Evolutionary conservation across 2,888 invertebrate species (phyloP).

Genomic region (Andrena camellia): DNA sequence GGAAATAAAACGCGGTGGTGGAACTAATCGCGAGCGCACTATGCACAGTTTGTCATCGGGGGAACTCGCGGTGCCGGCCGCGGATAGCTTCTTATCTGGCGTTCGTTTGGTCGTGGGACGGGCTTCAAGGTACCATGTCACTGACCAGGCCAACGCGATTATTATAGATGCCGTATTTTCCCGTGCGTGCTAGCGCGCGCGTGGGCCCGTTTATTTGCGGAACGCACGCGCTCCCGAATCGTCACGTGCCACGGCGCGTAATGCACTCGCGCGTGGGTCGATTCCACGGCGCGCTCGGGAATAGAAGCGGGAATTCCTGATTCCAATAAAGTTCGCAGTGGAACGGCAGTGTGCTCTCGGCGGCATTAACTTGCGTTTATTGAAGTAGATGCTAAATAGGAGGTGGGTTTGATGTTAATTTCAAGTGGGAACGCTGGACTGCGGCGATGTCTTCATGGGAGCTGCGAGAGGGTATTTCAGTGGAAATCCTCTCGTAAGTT

Average conservation of each 20-base stretch:
- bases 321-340: not conserved
- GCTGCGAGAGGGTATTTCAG: no score
- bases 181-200: constrained; percentile 46
- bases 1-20: constrained; percentile 5
- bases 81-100: constrained; percentile 52
- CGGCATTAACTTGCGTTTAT: no score
- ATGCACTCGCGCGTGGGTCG: constrained; percentile 35
- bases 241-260: constrained; percentile 53
- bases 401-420: not conserved
- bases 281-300: constrained; percentile 2
- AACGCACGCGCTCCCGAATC: constrained; percentile 61
- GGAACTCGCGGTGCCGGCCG: not conserved
- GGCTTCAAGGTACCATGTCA: constrained; percentile 68
- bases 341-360: no score
- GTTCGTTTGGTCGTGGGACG: constrained; percentile 36
- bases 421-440: not conserved
- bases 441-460: no score
- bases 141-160: constrained; percentile 72
- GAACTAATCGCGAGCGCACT: constrained; percentile 37
- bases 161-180: constrained; percentile 63
- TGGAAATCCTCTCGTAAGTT: no score
- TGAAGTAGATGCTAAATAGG: not conserved
- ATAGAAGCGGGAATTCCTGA: constrained; percentile 19
- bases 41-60: constrained; percentile 39
- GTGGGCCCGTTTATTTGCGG: constrained; percentile 66